Base-by-base conservation (phyloP, 1,140 invertebrate genomes). In the Tetragonula clypearis region DNA sequence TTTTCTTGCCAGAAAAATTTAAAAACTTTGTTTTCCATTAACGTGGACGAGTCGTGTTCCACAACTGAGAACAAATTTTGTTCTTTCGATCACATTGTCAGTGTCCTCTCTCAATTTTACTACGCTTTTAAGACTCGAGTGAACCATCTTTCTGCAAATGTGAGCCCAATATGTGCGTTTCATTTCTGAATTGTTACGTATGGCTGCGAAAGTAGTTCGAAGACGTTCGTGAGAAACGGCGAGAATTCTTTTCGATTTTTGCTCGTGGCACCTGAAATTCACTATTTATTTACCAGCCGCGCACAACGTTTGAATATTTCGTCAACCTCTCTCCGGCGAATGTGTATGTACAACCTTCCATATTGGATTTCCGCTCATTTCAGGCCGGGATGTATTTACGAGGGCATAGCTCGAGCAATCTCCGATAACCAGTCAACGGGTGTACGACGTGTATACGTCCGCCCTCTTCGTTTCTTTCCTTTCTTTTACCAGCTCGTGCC, bases 261-360 rank as follows among this genome's bases (percentile, higher is more conserved):
- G 26, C 58, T 15, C 75, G 14, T 62, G 75, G 21, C 58, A 62
- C 1, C 6, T 19, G 58, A 41, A 60, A 41, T 49, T 77, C 14
- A 21, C 35, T 77, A 11, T 77, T 77, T 77, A 77, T 77, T 62
- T 23, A 49, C 14, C 75, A 77, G 19, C 1, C 12, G 73, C 19
- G 73, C 19, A 11, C 12, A 30, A 49, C 35, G 58, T 62, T 77
- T 60, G 75, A 77, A 77, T 77, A 77, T 77, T 62, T 60, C n/a
- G 35, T 76, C 74, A 60, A 15, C 1, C 30, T 19, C 30, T 19
- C 4, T 1, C 41, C 69, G 41, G 12, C n/a, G n/a, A 35, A 26
- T 4, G 19, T 15, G 75, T 49, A 15, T 26, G 49, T 26, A 49
- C 75, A 35, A 26, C 23, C 23, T 21, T 23, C 8, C 21, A 62